Evolutionary conservation across 2,888 invertebrate genomes (phyloP), one percentile per base, ranked within the genome.

Genomic region (Kryphioiulus occultus): DNA sequence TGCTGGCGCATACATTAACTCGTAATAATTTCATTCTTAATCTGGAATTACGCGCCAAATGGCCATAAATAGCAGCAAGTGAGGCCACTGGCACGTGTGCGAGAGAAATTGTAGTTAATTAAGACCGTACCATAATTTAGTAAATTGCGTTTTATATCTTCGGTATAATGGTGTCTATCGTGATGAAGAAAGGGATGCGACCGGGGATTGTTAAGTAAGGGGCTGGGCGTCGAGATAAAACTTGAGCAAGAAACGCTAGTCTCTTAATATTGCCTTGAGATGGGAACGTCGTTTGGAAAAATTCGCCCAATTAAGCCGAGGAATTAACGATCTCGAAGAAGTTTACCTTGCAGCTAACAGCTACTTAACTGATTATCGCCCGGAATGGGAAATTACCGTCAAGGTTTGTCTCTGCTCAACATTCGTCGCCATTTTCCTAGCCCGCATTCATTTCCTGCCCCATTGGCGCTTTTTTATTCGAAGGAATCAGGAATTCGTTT

Each of bases 281-380:
- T 53, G 53, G 53, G 19, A 53, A 19, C 53, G 19, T 53, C 53
- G 53, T 53, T 53, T 17, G 53, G 53, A 53, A 53, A 53, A 53
- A 53, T 53, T 53, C 19, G 53, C 53, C 53, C 53, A 53, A 53
- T 53, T 53, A 53, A 53, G 53, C 53, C 53, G 53, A 53, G 53
- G 53, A 53, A 53, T 53, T 53, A 53, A 53, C 53, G 53, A 53
- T 53, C 53, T 53, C 19, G 53, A 53, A 53, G 53, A 53, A 53
- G 53, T 53, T 53, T 53, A 53, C 53, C 53, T 53, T 53, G 53
- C 53, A 53, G 53, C 53, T 53, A 53, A 53, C 53, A 19, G 53
- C 53, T 53, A 53, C 53, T 53, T 53, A 53, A 53, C 53, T 53
- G 53, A 53, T 53, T 53, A 53, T 53, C 53, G 53, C 53, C 53